These are phyloP conservation scores for Ceratosolen solmsi DNA, from an alignment of 1,140 invertebrate genomes.

Conservation along the genomic window DNA sequence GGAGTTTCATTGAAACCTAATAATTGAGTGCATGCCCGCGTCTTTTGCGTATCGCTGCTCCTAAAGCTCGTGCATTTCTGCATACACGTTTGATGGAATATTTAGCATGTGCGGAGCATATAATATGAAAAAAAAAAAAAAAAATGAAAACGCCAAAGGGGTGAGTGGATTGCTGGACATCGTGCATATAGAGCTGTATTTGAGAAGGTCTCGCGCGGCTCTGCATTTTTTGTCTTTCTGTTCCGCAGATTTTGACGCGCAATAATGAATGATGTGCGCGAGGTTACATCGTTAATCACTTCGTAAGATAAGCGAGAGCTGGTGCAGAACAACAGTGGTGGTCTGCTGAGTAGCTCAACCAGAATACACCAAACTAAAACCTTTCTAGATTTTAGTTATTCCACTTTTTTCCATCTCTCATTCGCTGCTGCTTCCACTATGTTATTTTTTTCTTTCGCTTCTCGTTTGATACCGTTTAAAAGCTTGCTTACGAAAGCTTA, in stretches of 20 bases:
- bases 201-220: background rate
- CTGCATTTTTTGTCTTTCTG: background rate
- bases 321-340: background rate
- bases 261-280: background rate
- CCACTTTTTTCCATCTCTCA: background rate
- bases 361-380: background rate
- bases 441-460: background rate
- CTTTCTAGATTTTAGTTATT: background rate
- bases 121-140: constrained; percentile 5
- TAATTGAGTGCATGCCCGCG: constrained; percentile 33
- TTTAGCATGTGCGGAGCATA: background rate
- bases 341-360: background rate
- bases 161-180: background rate
- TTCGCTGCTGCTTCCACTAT: background rate
- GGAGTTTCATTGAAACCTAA: constrained; percentile 59
- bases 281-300: constrained; percentile 20
- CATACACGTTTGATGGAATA: background rate
- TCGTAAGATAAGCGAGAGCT: background rate
- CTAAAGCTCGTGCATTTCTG: background rate
- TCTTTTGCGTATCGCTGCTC: background rate
- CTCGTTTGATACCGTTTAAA: background rate
- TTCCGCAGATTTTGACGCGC: background rate
- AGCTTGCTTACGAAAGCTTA: too few relatives aligned
- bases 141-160: background rate
- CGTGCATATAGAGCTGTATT: constrained; percentile 1